Evolutionary conservation across 2,797 vertebrate species (phyloP), one percentile per base, ranked within the genome.

Genomic region (Brachyalestes nurse): DNA sequence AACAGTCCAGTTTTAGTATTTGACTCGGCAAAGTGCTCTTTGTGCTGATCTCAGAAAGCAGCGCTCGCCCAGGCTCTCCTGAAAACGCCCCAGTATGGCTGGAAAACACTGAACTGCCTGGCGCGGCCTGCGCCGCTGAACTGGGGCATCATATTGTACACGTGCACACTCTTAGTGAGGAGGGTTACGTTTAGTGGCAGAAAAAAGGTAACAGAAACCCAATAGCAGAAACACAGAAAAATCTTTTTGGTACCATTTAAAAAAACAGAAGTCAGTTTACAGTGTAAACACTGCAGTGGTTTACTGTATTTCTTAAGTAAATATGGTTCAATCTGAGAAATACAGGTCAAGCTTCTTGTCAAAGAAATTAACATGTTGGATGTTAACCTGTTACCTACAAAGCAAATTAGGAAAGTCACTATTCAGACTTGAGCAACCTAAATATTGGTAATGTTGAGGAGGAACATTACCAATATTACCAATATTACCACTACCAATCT

Each of bases 31-130:
- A 55, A 76, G 57, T 9, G 45, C 57, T 40, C 25, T 14, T 60
- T 53, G 45, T 40, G 28, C 40, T 25, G 51, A 70, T 75, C 49
- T 51, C 23, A 38, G 75, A 80, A 70, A 66, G 21, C 57, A 75
- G 38, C 34, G 42, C 5, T 19, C 16, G 61, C 13, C 28, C 23
- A 60, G 21, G 23, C 23, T 61, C 23, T 13, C 58, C 21, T 61
- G 58, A 28, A 57, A n/a, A 57, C 55, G n/a, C 19, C n/a, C 19
- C 19, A 57, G 19, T 10, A 7, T 9, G 1, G n/a, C n/a, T 9
- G 55, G 25, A 28, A 61, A 28, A 61, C 9, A 14, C 23, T 61
- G 12, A 61, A 28, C 28, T 14, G 23, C 58, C 58, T 25, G 9
- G 13, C 5, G 17, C 51, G 5, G 17, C 17, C 53, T 55, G 53